A percentile compares a stretch with the other conserved stretches of the same genome.
Conservation (phyloP, 2,888 invertebrate genomes). For the Caenorhabditis afra region DNA sequence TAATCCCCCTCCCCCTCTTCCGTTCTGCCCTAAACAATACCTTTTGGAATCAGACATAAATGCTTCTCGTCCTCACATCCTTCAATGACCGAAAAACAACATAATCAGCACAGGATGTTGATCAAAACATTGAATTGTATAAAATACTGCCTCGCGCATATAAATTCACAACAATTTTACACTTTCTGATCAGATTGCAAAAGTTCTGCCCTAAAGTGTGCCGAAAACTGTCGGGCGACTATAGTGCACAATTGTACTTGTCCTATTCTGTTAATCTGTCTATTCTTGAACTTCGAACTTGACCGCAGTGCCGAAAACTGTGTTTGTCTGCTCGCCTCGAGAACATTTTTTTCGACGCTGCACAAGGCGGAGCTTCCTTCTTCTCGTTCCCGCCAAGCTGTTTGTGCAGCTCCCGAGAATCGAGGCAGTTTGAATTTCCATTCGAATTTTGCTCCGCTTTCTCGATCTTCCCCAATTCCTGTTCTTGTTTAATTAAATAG, state of each 20-base stretch:
- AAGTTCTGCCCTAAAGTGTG: not conserved
- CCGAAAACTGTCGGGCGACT: not conserved
- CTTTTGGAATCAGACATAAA: too few relatives aligned
- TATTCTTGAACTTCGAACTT: slow-evolving; percentile 41
- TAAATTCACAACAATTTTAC: too few relatives aligned
- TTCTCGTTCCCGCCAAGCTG: slow-evolving; percentile 15
- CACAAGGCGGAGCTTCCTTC: slow-evolving; percentile 29
- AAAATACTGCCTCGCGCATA: too few relatives aligned
- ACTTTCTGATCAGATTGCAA: not conserved
- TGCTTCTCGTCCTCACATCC: too few relatives aligned
- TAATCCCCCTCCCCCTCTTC: too few relatives aligned
- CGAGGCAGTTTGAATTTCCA: slow-evolving; percentile 32
- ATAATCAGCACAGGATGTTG: too few relatives aligned
- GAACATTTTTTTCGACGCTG: slow-evolving; percentile 40
- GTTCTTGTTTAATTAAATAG: too few relatives aligned
- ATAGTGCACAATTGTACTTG: not conserved
- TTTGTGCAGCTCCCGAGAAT: slow-evolving; percentile 22
- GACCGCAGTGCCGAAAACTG: slow-evolving; percentile 34
- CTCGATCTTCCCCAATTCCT: not conserved
- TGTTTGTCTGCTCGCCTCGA: slow-evolving; percentile 45
- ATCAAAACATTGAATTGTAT: too few relatives aligned
- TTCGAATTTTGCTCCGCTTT: slow-evolving; percentile 19
- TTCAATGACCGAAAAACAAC: too few relatives aligned
- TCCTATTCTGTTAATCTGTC: slow-evolving; percentile 31
- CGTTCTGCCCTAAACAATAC: too few relatives aligned